These are phyloP conservation scores for Fissipunctia ypsillon DNA, from an alignment of 2,888 invertebrate genomes.

Conservation along the genomic window DNA sequence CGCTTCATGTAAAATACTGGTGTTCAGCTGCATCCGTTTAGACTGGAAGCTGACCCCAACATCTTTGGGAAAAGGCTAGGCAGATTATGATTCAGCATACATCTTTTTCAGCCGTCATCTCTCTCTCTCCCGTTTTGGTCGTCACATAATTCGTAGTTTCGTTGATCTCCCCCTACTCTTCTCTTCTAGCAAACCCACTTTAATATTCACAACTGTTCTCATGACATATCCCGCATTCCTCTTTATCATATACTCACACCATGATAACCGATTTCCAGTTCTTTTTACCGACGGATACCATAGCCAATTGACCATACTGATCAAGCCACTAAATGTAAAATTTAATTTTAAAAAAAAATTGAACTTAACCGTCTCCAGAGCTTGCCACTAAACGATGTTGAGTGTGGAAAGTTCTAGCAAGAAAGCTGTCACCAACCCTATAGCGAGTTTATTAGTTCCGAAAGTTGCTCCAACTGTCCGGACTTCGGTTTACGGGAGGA, in stretches of 20 bases:
- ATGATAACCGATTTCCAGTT: not conserved
- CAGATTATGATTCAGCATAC: too few relatives aligned
- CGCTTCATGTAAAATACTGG: too few relatives aligned
- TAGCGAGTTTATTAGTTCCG: conserved; percentile 45
- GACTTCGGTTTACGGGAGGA: not conserved
- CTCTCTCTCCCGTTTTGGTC: not conserved
- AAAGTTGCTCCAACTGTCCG: conserved; percentile 37
- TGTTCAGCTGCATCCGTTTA: too few relatives aligned
- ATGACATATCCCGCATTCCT: conserved; percentile 2
- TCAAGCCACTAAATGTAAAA: not conserved
- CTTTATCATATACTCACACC: not conserved
- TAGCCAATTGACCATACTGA: not conserved
- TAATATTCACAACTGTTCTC: not conserved
- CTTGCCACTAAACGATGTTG: conserved; percentile 6
- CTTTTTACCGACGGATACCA: too few relatives aligned
- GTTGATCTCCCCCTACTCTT: not conserved
- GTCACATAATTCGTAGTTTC: not conserved
- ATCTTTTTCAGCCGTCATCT: not conserved
- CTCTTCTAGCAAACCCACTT: not conserved
- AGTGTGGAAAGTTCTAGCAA: conserved; percentile 17
- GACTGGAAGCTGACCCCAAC: too few relatives aligned
- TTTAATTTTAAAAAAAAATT: not conserved
- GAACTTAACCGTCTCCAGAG: not conserved
- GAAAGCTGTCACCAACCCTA: conserved; percentile 46
- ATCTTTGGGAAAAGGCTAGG: too few relatives aligned